Base-by-base conservation (phyloP, 2,888 invertebrate species). In the Hyppa rectilinea region DNA sequence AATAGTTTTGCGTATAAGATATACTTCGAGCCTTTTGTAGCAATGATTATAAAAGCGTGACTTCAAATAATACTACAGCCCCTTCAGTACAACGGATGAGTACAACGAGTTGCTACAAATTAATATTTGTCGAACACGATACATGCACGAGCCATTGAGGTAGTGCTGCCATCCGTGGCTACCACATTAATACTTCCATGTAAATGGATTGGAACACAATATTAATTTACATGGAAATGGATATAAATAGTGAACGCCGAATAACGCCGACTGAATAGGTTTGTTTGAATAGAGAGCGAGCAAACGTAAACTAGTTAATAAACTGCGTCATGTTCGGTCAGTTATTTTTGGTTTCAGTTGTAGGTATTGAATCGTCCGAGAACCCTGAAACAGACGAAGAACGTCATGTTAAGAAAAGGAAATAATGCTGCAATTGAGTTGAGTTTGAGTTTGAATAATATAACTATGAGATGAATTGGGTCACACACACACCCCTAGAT, bases 191-290 rank as follows among this genome's bases (percentile, higher is more conserved):
- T 61, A 63, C 52, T 53, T 38, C 17, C 43, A 45, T 71, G 40
- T 45, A 71, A 67, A 71, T 79, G 55, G 38, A 74, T 70, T 71
- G 36, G 60, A 75, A 49, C 47, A 63, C 63, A 64, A 67, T 56
- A 78, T 71, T 78, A 67, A 75, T 67, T 71, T 67, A 75, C 61
- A 67, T 71, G 59, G 40, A 71, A 63, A 63, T 66, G 60, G 50
- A 71, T 71, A 71, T 71, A 79, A 63, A 71, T 74, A 78, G 53
- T 43, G 45, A 45, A 36, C 53, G 49, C 23, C 34, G 55, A 63
- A 78, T 71, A 78, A 78, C 78, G 69, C 61, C 53, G n/a, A 40
- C 60, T 45, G 45, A 63, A 63, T 49, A 29, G 55, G 56, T 36
- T 43, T 56, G 65, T 75, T 75, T 71, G 66, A 60, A 55, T 69